phyloP scores from a whole-genome alignment of 2,888 invertebrate species.

The Trichogramma dendrolimi region DNA sequence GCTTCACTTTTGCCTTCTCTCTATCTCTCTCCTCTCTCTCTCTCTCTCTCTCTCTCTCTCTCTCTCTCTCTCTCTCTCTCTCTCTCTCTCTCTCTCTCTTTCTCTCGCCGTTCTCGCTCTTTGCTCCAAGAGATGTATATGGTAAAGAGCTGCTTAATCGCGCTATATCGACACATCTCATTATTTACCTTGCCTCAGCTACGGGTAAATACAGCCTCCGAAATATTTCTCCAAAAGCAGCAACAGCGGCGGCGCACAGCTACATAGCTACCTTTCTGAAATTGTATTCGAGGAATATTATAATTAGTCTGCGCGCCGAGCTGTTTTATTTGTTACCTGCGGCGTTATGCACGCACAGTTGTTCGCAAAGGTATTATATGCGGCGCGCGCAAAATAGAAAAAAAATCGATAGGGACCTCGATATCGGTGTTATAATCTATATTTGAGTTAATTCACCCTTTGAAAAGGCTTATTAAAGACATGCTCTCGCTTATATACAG shows the following conservation, averaged over 20 bases:
- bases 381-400: no score
- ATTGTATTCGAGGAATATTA: background rate
- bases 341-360: no score
- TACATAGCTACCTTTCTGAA: background rate
- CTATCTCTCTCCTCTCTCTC: background rate
- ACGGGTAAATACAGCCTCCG: no score
- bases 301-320: background rate
- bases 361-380: no score
- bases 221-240: no score
- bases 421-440: no score
- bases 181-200: slow-evolving; percentile 1
- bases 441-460: no score
- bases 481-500: no score
- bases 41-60: background rate
- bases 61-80: background rate
- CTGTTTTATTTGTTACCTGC: no score
- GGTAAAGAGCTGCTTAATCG: background rate
- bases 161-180: background rate
- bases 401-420: no score
- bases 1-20: slow-evolving; percentile 25
- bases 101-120: slow-evolving; percentile 4
- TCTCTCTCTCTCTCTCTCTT: background rate
- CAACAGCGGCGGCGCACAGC: no score
- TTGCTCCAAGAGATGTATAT: background rate
- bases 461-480: no score